These are phyloP conservation scores for Beroe forskalii DNA, from an alignment of 37 sponge, comb jelly and placozoan genomes.

Conservation along the genomic window DNA sequence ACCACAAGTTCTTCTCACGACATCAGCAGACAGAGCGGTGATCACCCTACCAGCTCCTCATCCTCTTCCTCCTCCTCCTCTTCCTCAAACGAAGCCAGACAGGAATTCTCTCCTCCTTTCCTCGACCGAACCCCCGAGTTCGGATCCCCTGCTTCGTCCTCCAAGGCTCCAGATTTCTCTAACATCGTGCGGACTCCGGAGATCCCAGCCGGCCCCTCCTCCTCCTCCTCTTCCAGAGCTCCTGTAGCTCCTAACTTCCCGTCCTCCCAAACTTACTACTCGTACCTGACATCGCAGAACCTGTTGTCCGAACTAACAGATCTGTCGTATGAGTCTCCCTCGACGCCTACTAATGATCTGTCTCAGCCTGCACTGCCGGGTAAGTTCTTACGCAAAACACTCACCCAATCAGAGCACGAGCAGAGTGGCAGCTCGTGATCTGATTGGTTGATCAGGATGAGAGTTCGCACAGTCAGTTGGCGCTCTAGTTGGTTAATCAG, in stretches of 20 bases:
- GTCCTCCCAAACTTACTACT: background rate
- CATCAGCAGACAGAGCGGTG: background rate
- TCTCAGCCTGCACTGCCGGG: too few relatives aligned
- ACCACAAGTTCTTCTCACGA: background rate
- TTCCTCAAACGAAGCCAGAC: slow-evolving; percentile 20
- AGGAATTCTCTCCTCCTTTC: slow-evolving; percentile 57
- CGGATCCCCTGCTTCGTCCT: too few relatives aligned
- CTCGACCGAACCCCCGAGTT: slow-evolving; percentile 46
- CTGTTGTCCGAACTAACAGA: background rate
- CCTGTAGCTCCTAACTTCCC: background rate
- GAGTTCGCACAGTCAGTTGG: too few relatives aligned
- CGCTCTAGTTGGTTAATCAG: too few relatives aligned
- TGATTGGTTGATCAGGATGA: too few relatives aligned
- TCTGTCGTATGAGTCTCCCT: background rate
- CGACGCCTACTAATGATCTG: slow-evolving; percentile 45
- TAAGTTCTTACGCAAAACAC: too few relatives aligned
- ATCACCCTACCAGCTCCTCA: background rate
- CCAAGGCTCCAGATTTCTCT: background rate
- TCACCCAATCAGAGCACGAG: too few relatives aligned
- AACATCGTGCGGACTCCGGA: background rate
- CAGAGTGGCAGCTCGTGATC: too few relatives aligned
- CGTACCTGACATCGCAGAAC: background rate
- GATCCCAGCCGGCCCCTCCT: too few relatives aligned
- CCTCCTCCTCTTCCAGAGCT: background rate
- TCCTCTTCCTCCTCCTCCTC: background rate